Evolutionary conservation across 2,888 invertebrate species (phyloP), one percentile per base, ranked within the genome.

Genomic region (Idaea dimidiata): DNA sequence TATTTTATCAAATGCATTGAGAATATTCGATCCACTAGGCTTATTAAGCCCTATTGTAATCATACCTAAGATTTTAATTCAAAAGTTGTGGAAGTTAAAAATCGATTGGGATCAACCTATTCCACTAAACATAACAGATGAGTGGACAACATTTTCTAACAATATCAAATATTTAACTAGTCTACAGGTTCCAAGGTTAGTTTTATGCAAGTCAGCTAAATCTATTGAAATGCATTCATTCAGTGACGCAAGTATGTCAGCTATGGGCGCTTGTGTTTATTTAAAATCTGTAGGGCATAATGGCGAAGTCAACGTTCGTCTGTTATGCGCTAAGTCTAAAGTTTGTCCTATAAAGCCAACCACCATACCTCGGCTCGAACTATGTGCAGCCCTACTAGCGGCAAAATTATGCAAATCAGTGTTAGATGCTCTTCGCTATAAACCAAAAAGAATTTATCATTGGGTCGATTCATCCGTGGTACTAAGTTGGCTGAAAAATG

Each of bases 291-390:
- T 56, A 6, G 54, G 55, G 17, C 6, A 5, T 6, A 16, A 56
- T 8, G 33, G 24, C 16, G 32, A 59, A 14, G 24, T 62, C 4
- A 54, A n/a, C 17, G 67, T 69, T 1, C 61, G 57, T 1, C 59
- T 75, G 8, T 54, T 74, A 7, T 73, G 72, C 53, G 61, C 72
- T 1, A 73, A 73, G 53, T 64, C 70, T 14, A 64, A 65, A 54
- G 71, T 73, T 6, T 63, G 70, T 7, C 70, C 72, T 0, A 6
- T 75, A 0, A 71, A 70, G 54, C 62, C 67, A 0, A 63, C 58
- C 1, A 73, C 70, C 14, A 70, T 73, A 7, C 72, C 73, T 2
- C 62, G 71, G 0, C 60, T 71, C 8, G 76, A 76, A 58, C 58
- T 76, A 6, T 67, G 66, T 17, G 72, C 60, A 7, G 69, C 71